Evolutionary conservation across 2,797 vertebrate genomes (phyloP).

Genomic region (Sebastes reedi): DNA sequence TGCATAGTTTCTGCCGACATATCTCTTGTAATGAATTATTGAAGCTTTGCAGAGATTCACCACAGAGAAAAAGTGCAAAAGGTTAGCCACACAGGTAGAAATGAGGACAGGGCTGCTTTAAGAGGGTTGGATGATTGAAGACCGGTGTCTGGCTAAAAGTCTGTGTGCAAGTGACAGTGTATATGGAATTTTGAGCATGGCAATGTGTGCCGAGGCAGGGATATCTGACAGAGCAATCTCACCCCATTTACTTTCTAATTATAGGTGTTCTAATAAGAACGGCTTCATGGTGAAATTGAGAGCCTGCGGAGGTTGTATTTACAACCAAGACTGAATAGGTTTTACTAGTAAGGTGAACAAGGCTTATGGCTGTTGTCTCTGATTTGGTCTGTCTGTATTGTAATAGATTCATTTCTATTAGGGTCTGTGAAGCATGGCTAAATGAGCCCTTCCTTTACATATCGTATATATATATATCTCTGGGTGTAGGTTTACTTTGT

Average conservation of each 20-base stretch:
- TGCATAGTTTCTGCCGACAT: slow-evolving; percentile 28
- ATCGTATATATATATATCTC: background rate
- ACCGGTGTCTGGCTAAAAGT: background rate
- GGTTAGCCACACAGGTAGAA: slow-evolving; percentile 30
- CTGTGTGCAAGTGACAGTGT: background rate
- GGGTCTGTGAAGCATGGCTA: background rate
- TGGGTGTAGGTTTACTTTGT: background rate
- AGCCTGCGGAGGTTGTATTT: slow-evolving; percentile 4
- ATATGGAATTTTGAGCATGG: background rate
- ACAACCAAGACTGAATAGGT: background rate
- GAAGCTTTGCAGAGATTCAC: slow-evolving; percentile 56
- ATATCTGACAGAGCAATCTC: slow-evolving; percentile 31
- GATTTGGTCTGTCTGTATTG: background rate
- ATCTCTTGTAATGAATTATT: slow-evolving; percentile 57
- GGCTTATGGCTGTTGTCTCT: background rate
- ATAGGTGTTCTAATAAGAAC: slow-evolving; percentile 23
- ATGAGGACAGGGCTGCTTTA: background rate
- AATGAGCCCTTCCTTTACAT: background rate
- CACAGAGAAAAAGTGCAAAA: slow-evolving; percentile 36
- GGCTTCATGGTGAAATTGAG: slow-evolving; percentile 24
- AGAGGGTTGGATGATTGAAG: background rate
- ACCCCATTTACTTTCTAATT: slow-evolving; percentile 37
- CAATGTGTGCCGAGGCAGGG: background rate
- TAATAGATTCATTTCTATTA: background rate
- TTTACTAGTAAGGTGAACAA: background rate